Conservation (phyloP, 2,113 vertebrate genomes). For the Shinisaurus crocodilurus region DNA sequence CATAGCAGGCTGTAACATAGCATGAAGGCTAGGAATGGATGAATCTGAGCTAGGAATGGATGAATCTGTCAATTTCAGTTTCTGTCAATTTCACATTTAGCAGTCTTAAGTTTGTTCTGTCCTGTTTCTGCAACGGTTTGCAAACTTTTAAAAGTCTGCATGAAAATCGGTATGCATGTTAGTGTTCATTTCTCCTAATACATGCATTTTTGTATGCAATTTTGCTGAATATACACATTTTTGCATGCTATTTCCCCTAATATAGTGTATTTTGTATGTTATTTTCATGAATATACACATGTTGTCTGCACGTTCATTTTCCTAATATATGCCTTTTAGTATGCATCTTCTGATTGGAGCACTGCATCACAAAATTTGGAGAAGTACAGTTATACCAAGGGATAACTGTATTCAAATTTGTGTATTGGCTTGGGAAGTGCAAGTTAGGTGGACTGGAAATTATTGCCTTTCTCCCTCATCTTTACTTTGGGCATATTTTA, state of each 20-base stretch:
- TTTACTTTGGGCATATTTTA: not conserved
- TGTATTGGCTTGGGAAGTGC: not conserved
- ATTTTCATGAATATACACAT: no score
- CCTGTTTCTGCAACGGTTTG: not conserved
- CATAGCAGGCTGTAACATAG: not conserved
- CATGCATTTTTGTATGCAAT: not conserved
- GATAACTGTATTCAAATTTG: not conserved
- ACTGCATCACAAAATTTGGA: not conserved
- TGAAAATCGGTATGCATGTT: not conserved
- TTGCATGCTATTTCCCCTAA: not conserved
- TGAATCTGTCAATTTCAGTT: not conserved
- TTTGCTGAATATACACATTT: not conserved
- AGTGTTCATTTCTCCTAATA: not conserved
- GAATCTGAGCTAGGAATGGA: not conserved
- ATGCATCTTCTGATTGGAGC: no score
- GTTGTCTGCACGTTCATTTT: not conserved
- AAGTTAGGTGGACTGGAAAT: not conserved
- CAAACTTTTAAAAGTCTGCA: not conserved
- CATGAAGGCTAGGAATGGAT: not conserved
- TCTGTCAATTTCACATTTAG: not conserved
- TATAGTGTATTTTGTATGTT: no score
- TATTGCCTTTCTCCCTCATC: not conserved
- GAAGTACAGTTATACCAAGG: not conserved
- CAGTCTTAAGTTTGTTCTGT: not conserved
- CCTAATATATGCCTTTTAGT: not conserved